A percentile compares a stretch with the other conserved stretches of the same genome.
Conservation (phyloP, 92 coral and sea anemone species). For the Hydrozoanthus gracilis region DNA sequence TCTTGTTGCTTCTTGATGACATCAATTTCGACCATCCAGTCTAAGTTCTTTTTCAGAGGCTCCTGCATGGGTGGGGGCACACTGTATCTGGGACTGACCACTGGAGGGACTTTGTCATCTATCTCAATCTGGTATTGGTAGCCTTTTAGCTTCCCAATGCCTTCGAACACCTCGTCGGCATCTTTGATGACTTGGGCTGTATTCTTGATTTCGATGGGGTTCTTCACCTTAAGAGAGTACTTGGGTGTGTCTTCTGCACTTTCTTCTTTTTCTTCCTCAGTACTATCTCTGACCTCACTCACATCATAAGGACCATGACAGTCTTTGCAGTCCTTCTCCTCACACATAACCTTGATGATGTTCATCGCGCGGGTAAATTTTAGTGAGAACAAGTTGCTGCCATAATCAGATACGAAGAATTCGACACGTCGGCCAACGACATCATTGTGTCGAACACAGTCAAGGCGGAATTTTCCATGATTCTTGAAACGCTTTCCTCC, state of each 20-base stretch:
- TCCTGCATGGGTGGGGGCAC: conserved; percentile 75
- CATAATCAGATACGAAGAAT: conserved; percentile 72
- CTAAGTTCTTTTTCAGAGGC: conserved; percentile 73
- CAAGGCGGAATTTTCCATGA: conserved; percentile 67
- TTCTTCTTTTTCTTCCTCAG: conserved; percentile 64
- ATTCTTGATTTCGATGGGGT: conserved; percentile 67
- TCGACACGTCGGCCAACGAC: conserved; percentile 67
- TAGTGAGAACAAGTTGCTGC: conserved; percentile 77
- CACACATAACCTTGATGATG: conserved; percentile 73
- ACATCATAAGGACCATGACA: conserved; percentile 71
- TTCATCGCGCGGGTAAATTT: conserved; percentile 73
- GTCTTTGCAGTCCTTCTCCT: conserved; percentile 74
- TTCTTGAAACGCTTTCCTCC: conserved; percentile 72
- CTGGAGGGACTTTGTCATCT: conserved; percentile 72
- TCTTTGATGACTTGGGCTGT: conserved; percentile 71
- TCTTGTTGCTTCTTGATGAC: conserved; percentile 71
- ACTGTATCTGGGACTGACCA: conserved; percentile 74
- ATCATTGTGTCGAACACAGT: conserved; percentile 70
- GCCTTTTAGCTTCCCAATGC: conserved; percentile 72
- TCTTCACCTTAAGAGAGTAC: conserved; percentile 75
- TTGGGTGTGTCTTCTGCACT: conserved; percentile 65
- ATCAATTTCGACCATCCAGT: conserved; percentile 69
- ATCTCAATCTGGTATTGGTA: conserved; percentile 72
- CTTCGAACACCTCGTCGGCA: conserved; percentile 71
- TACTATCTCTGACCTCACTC: conserved; percentile 72